Conservation (phyloP, 2,888 invertebrate genomes). For the Tetranychus truncatus region DNA sequence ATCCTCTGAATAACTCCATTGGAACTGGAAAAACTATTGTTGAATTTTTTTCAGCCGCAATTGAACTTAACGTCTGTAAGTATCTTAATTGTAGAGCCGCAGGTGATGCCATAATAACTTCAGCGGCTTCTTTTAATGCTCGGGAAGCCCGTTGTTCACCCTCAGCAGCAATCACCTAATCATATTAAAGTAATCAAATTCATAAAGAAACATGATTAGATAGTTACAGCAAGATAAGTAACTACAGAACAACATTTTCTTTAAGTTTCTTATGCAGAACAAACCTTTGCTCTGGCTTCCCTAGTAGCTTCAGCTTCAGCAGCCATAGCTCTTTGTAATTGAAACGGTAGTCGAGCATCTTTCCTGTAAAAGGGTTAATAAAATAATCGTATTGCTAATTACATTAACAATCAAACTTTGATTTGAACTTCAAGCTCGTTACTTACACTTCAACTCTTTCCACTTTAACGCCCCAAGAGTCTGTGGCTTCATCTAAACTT, state of each 20-base stretch:
- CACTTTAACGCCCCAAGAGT: slow-evolving; percentile 88
- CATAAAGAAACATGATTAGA: too few relatives aligned
- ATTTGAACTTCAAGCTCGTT: slow-evolving; percentile 23
- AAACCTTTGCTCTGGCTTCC: slow-evolving; percentile 51
- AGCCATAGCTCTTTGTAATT: slow-evolving; percentile 61
- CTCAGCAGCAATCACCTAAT: slow-evolving; percentile 68
- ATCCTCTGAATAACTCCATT: slow-evolving; percentile 3
- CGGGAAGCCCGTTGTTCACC: slow-evolving; percentile 83
- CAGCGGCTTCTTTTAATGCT: slow-evolving; percentile 37
- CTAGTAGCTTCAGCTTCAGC: slow-evolving; percentile 64
- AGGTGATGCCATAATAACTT: slow-evolving; percentile 34
- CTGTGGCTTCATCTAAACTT: slow-evolving; percentile 69
- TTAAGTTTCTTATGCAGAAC: not conserved
- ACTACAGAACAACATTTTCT: too few relatives aligned
- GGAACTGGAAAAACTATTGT: slow-evolving; percentile 65
- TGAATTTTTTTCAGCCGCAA: slow-evolving; percentile 82
- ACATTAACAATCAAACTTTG: too few relatives aligned
- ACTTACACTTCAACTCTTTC: slow-evolving; percentile 80
- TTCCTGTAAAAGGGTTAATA: slow-evolving; percentile 33
- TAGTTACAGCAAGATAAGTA: too few relatives aligned
- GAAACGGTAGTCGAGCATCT: slow-evolving; percentile 55
- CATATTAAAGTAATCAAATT: too few relatives aligned
- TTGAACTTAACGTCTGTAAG: slow-evolving; percentile 69
- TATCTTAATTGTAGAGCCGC: slow-evolving; percentile 39
- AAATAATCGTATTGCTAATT: not conserved